phyloP scores from a whole-genome alignment of 2,888 invertebrate species.

The Oscheius sp. region DNA sequence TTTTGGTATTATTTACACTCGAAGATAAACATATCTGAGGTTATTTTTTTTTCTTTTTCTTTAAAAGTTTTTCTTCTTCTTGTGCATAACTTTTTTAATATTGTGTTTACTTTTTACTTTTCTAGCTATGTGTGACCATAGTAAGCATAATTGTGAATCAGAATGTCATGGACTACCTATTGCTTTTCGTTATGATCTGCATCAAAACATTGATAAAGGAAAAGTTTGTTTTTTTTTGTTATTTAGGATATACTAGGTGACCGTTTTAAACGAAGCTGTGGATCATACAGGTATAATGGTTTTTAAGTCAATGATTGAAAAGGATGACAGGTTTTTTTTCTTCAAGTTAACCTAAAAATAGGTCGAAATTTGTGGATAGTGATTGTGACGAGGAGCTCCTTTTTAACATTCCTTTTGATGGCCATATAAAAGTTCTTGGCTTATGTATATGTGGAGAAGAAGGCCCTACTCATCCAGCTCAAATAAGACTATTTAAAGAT shows the following conservation, averaged over 20 bases:
- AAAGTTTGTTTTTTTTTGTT: slow-evolving; percentile 35
- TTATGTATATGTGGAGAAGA: slow-evolving; percentile 90
- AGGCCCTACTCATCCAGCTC: slow-evolving; percentile 82
- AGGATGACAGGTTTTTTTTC: slow-evolving; percentile 79
- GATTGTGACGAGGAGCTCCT: slow-evolving; percentile 94
- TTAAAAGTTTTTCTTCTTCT: slow-evolving; percentile 3
- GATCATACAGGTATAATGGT: slow-evolving; percentile 88
- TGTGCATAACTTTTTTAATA: not conserved
- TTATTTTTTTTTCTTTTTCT: not conserved
- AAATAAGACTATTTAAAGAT: slow-evolving; percentile 81
- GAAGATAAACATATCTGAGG: slow-evolving; percentile 25
- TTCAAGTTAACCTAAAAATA: too few relatives aligned
- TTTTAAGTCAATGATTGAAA: slow-evolving; percentile 86
- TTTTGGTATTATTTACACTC: slow-evolving; percentile 9
- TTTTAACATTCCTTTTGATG: slow-evolving; percentile 94
- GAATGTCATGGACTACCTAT: slow-evolving; percentile 22
- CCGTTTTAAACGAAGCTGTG: slow-evolving; percentile 87
- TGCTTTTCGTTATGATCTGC: slow-evolving; percentile 48
- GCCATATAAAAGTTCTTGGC: slow-evolving; percentile 91
- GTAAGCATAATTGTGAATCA: slow-evolving; percentile 32
- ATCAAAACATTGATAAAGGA: slow-evolving; percentile 45
- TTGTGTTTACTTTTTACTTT: not conserved
- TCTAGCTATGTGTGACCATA: slow-evolving; percentile 43
- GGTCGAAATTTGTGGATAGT: slow-evolving; percentile 80
- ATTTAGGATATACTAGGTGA: slow-evolving; percentile 76